These are phyloP conservation scores for Cassiopea andromeda DNA, from an alignment of 30 jellyfish, hydroid and myxozoan genomes.

Conservation along the genomic window DNA sequence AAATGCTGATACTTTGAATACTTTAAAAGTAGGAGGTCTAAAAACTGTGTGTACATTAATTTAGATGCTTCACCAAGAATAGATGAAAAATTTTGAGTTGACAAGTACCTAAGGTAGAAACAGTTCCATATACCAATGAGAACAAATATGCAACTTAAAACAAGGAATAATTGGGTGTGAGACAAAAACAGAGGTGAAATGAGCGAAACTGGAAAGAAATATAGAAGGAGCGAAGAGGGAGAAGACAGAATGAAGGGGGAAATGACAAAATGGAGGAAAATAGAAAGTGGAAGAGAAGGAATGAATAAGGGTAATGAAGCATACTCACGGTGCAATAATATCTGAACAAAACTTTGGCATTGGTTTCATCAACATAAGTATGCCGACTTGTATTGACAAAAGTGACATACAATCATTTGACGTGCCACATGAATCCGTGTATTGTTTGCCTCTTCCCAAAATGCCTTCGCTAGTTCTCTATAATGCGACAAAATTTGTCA, in stretches of 20 bases:
- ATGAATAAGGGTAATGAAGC: background rate
- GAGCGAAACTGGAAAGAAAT: background rate
- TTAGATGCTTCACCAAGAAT: background rate
- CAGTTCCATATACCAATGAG: background rate
- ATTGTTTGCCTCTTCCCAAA: conserved; percentile 70
- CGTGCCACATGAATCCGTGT: conserved; percentile 90
- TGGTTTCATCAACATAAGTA: conserved; percentile 86
- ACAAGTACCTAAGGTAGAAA: background rate
- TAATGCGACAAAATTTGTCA: background rate
- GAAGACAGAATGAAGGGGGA: background rate
- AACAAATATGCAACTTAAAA: no score
- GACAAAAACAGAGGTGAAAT: background rate
- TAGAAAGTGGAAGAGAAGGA: background rate
- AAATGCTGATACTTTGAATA: background rate
- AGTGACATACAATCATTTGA: conserved; percentile 88
- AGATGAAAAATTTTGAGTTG: background rate
- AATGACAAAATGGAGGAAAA: background rate
- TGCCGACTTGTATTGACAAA: conserved; percentile 91
- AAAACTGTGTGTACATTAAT: background rate
- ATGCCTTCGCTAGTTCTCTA: conserved; percentile 83
- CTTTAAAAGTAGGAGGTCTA: background rate
- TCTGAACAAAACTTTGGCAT: conserved; percentile 89
- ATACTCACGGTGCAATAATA: conserved; percentile 82
- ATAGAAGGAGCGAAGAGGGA: background rate
- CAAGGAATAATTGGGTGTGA: background rate